Evolutionary conservation across 2,888 invertebrate species (phyloP).

Genomic region (Tromatobia lineatoria): DNA sequence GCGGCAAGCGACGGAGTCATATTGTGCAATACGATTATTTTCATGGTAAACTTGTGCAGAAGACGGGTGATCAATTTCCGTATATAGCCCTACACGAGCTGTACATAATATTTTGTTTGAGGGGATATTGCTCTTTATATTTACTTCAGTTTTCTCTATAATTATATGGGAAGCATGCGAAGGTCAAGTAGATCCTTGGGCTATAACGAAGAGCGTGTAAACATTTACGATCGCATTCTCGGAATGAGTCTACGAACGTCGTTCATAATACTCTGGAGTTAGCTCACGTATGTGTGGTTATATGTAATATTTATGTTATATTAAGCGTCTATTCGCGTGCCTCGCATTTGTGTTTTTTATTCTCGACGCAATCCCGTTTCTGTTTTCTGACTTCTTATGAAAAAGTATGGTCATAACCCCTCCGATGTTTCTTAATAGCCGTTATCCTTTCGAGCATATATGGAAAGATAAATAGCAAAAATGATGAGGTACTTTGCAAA

Average conservation of each 20-base stretch:
- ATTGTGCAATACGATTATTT: too few relatives aligned
- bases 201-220: not conserved
- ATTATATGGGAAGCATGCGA: not conserved
- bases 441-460: not conserved
- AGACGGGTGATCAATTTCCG: not conserved
- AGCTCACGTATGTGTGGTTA: not conserved
- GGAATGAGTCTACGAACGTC: not conserved
- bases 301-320: not conserved
- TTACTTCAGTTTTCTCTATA: not conserved
- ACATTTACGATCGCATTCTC: not conserved
- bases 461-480: not conserved
- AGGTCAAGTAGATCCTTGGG: not conserved
- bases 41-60: not conserved
- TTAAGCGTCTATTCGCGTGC: not conserved
- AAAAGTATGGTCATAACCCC: not conserved
- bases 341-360: not conserved
- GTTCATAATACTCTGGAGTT: not conserved
- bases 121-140: not conserved
- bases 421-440: not conserved
- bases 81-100: too few relatives aligned
- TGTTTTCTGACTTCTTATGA: not conserved
- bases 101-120: not conserved
- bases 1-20: too few relatives aligned
- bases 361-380: not conserved
- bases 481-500: too few relatives aligned